phyloP scores from a whole-genome alignment of 2,113 vertebrate genomes.

The Hipposideros armiger region DNA sequence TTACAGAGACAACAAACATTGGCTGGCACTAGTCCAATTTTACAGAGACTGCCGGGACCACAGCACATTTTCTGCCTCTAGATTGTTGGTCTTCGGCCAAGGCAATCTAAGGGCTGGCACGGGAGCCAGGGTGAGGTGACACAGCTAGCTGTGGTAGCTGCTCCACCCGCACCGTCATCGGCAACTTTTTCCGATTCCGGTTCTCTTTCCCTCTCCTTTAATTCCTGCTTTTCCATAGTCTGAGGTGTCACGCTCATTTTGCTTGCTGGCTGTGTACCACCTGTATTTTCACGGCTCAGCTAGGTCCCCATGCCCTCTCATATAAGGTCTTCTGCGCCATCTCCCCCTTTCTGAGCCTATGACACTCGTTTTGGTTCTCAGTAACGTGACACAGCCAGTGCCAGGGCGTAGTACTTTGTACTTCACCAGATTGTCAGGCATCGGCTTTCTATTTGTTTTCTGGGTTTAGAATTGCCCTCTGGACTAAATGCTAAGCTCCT shows the following conservation, averaged over 20 bases:
- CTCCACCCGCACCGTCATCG: rapidly evolving
- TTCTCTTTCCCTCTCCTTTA: background rate
- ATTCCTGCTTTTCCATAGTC: background rate
- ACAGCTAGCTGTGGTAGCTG: too few species aligned
- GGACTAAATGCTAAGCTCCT: background rate
- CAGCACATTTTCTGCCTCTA: background rate
- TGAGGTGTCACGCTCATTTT: background rate
- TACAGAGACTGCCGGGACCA: background rate
- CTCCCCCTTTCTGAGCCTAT: background rate
- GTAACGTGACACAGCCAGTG: background rate
- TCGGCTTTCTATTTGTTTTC: background rate
- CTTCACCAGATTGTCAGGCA: background rate
- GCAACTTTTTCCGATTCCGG: background rate
- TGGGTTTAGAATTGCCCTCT: background rate
- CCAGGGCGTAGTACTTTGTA: rapidly evolving
- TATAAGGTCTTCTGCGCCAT: background rate
- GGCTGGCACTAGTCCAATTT: background rate
- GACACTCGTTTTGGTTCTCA: background rate
- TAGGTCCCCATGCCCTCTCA: rapidly evolving
- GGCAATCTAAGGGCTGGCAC: background rate
- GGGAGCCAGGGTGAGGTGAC: rapidly evolving
- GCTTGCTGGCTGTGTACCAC: background rate
- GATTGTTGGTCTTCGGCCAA: background rate
- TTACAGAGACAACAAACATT: background rate
- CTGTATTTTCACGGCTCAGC: background rate